phyloP scores from a whole-genome alignment of 2,113 vertebrate genomes.

The Pycnonotus jocosus region DNA sequence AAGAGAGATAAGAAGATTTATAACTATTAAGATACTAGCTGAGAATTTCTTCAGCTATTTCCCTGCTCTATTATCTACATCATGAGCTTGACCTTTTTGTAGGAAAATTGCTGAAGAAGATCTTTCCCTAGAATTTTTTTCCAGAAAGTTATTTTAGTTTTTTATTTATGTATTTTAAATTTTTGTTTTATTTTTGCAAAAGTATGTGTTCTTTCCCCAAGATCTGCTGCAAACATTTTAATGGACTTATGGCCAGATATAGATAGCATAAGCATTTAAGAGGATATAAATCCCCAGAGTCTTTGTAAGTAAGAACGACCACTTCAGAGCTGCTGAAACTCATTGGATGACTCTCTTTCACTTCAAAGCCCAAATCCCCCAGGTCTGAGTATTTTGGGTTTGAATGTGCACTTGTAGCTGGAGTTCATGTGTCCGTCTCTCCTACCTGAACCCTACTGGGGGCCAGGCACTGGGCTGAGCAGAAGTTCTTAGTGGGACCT shows the following conservation, averaged over 20 bases:
- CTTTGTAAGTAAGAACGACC: not conserved
- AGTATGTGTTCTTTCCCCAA: not conserved
- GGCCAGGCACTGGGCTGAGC: not conserved
- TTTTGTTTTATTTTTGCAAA: not conserved
- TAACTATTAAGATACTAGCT: not conserved
- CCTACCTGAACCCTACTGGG: not conserved
- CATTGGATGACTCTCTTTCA: not conserved
- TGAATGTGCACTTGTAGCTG: not conserved
- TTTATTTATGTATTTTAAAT: not conserved
- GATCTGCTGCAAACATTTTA: not conserved
- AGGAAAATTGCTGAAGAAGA: not conserved
- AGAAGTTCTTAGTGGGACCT: not conserved
- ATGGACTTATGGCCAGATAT: not conserved
- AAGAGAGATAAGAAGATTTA: not conserved
- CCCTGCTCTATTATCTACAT: not conserved
- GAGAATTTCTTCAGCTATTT: not conserved
- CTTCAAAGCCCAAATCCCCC: not conserved
- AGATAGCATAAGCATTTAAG: not conserved
- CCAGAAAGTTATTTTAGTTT: not conserved
- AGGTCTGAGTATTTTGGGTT: not conserved
- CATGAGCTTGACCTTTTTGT: not conserved
- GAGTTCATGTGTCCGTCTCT: not conserved
- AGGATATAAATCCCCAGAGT: not conserved
- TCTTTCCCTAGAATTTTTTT: not conserved
- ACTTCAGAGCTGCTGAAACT: not conserved